Base-by-base conservation (phyloP, 2,888 invertebrate genomes). In the Octonoba sinensis region DNA sequence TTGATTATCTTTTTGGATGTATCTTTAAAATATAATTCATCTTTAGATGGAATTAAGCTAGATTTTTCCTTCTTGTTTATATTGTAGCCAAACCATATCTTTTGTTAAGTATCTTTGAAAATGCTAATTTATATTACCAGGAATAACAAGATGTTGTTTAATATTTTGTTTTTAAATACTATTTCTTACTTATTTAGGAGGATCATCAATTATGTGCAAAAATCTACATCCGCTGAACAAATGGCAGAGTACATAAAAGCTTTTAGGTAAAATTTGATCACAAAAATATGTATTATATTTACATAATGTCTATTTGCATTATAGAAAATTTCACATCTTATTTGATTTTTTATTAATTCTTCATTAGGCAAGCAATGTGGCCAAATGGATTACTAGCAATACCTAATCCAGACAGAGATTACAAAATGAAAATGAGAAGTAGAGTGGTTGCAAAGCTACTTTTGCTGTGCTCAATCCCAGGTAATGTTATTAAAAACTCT, bases 151-250 rank as follows among this genome's bases (percentile, higher is more conserved):
- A 11, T 54, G 54, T 11, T 54, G 3, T 8, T 3, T 54, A 3
- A 3, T 54, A 4, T 8, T 54, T 18, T 54, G 18, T 54, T 54
- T 54, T 54, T 54, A 54, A 54, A 54, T 18, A 8, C 20, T 57
- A 20, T 8, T 62, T 11, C 27, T 27, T 15, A 16, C 8, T 11
- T n/a, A 64, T 73, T 11, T 85, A 89, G 95, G 86, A 92, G 95
- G 88, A 96, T 97, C 83, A 91, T 96, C 70, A 96, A 96, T 86
- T 93, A 95, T 86, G 96, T 97, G 1, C 93, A 95, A 27, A 92
- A 93, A 84, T 90, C 96, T 86, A 96, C 96, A 0, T 95, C 95
- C 84, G 95, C 96, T 0, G 93, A 94, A 84, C 95, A 95, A 87
- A 93, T 97, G 60, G 95, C 96, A 0, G 94, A 94, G 86, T 96